Evolutionary conservation across 2,113 vertebrate genomes (phyloP), one percentile per base, ranked within the genome.

Genomic region (Odobenus rosmarus): DNA sequence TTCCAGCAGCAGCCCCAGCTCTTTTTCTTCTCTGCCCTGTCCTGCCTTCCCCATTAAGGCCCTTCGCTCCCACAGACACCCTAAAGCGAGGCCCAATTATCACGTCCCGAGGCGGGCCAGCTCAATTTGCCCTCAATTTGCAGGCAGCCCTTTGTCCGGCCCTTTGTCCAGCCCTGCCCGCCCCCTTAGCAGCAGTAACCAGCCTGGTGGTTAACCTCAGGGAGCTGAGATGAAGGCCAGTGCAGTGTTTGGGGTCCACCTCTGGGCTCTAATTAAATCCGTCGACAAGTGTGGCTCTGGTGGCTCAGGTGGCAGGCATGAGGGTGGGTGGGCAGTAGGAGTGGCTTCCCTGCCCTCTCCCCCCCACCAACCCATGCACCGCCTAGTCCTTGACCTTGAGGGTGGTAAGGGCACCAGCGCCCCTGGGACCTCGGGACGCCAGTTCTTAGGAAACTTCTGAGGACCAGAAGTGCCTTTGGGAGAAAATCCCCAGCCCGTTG

Each of bases 241-340:
- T 0, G 8, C 0, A 0, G 28, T 16, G 42, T 46, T n/a, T 21
- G 71, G 46, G 31, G 3, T 26, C 64, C 21, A 4, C 39, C 11
- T 13, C 31, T 67, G 94, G 82, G 21, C 79, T 59, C 42, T 24
- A 4, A 33, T 11, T 46, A 42, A n/a, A 14, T 1, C 14, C 4
- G 0, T 4, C 0, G 7, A 5, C 1, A 6, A 2, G n/a, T 0
- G 31, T 0, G 10, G 15, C 46, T 64, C 55, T 61, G 57, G 19
- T 3, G 11, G 61, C 61, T 57, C 51, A n/a, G 74, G 51, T 3
- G 49, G 82, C 1, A 6, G 77, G 57, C 5, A 0, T 3, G 21
- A 21, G 6, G 4, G 21, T 9, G 4, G 8, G 39, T 0, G n/a
- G 55, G 24, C 13, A 1, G 26, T 3, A 14, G 33, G 31, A 19